phyloP scores from a whole-genome alignment of 2,797 vertebrate genomes.

The Gambelia wislizenii region DNA sequence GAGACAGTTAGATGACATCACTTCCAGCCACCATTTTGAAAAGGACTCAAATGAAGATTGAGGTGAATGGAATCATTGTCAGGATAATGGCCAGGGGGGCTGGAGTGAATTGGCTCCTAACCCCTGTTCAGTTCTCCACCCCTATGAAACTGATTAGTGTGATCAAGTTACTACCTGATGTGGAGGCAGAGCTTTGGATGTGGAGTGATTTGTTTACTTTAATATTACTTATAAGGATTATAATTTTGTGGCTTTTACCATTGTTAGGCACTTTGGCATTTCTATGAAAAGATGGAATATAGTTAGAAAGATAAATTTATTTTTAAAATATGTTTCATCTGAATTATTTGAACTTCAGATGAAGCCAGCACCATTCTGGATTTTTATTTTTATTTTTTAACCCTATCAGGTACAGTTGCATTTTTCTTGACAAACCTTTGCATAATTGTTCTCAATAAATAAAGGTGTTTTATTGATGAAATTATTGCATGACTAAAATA shows the following conservation, averaged over 20 bases:
- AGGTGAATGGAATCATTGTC: too few species aligned
- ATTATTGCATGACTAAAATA: constrained; percentile 41
- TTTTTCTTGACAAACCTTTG: constrained; percentile 54
- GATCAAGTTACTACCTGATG: not conserved
- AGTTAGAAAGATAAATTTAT: too few species aligned
- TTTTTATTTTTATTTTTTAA: too few species aligned
- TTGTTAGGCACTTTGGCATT: not conserved
- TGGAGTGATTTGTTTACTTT: not conserved
- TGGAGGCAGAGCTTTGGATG: not conserved
- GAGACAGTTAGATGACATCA: too few species aligned
- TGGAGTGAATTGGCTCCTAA: too few species aligned
- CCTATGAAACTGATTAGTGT: not conserved
- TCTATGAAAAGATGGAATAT: not conserved
- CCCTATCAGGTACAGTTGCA: not conserved
- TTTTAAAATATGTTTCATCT: too few species aligned
- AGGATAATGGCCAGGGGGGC: too few species aligned
- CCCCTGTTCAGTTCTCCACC: too few species aligned
- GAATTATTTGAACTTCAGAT: too few species aligned
- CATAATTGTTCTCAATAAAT: constrained; percentile 23
- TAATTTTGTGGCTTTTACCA: not conserved
- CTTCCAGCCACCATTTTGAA: too few species aligned
- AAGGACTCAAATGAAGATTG: too few species aligned
- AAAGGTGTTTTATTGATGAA: constrained; percentile 45
- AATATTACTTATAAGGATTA: not conserved
- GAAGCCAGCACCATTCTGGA: not conserved